Percentiles rank a stretch among this genome's conserved stretches.
Conservation (phyloP, 1,140 invertebrate genomes). For the Drosophila bipectinata region DNA sequence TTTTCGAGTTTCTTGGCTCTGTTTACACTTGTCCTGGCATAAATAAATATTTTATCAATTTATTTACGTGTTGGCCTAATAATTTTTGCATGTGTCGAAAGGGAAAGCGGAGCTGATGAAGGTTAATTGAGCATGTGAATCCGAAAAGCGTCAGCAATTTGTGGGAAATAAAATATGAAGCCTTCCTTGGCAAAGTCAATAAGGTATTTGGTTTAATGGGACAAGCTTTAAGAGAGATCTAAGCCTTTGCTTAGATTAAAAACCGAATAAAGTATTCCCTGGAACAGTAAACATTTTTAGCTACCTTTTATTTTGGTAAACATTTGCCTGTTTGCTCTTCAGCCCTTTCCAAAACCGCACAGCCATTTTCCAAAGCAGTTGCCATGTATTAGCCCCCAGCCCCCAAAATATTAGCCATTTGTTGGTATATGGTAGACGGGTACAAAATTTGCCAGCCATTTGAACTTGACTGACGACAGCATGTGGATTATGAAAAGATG, state of each 20-base stretch:
- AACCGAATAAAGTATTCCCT: neutral
- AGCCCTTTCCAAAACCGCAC: neutral
- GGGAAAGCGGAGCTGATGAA: constrained; percentile 18
- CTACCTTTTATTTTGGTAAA: constrained; percentile 21
- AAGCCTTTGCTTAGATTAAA: neutral
- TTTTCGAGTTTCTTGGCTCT: constrained; percentile 6
- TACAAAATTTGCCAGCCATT: constrained; percentile 46
- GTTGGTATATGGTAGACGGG: constrained; percentile 30
- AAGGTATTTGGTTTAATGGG: neutral
- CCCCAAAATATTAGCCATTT: constrained; percentile 35
- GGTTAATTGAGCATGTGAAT: constrained; percentile 17
- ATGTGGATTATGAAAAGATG: constrained; percentile 37
- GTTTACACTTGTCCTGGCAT: constrained; percentile 29
- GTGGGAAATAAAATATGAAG: constrained; percentile 8
- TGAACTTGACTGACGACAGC: constrained; percentile 56
- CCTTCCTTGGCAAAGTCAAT: neutral
- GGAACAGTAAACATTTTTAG: neutral
- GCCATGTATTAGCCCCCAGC: constrained; percentile 15
- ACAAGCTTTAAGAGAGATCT: neutral
- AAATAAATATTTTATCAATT: constrained; percentile 50
- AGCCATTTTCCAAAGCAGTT: constrained; percentile 9
- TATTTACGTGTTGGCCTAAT: constrained; percentile 40
- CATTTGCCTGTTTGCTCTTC: constrained; percentile 7
- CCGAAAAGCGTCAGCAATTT: constrained; percentile 1
- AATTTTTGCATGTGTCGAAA: constrained; percentile 35